These are phyloP conservation scores for Peromyscus nudipes DNA, from an alignment of 2,797 vertebrate species.

Conservation along the genomic window DNA sequence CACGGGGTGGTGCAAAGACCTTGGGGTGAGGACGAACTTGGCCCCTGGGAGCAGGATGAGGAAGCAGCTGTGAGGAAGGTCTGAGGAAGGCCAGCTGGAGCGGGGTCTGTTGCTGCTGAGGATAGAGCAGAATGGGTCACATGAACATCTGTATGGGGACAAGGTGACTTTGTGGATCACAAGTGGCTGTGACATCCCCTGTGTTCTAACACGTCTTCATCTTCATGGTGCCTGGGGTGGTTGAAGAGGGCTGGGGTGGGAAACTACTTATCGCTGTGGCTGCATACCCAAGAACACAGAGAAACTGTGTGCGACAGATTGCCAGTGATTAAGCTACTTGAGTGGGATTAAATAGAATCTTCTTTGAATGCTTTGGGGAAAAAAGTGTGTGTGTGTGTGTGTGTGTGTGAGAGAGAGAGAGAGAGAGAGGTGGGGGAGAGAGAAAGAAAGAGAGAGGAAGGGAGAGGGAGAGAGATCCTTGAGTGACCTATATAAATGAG, in stretches of 20 bases:
- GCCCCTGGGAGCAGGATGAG: neutral
- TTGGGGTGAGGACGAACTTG: no score
- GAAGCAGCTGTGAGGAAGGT: neutral
- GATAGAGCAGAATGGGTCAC: neutral
- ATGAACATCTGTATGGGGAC: neutral
- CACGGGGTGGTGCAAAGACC: neutral
- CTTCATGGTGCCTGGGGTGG: neutral
- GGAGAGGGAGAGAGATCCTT: neutral
- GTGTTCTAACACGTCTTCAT: neutral
- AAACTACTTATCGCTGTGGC: neutral
- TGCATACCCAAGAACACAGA: neutral
- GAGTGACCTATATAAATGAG: neutral
- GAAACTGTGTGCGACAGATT: neutral
- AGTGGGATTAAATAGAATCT: neutral
- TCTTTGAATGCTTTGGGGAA: slow-evolving; percentile 34
- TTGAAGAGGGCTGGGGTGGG: neutral
- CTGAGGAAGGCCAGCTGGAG: neutral
- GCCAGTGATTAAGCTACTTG: neutral
- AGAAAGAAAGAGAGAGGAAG: neutral
- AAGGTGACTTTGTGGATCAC: neutral
- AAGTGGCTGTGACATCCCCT: neutral
- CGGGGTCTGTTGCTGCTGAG: neutral
- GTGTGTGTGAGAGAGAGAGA: neutral
- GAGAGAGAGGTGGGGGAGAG: neutral
- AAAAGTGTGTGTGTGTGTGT: slow-evolving; percentile 3